These are phyloP conservation scores for Cossypha dichroa DNA, from an alignment of 2,797 vertebrate species.

Conservation along the genomic window DNA sequence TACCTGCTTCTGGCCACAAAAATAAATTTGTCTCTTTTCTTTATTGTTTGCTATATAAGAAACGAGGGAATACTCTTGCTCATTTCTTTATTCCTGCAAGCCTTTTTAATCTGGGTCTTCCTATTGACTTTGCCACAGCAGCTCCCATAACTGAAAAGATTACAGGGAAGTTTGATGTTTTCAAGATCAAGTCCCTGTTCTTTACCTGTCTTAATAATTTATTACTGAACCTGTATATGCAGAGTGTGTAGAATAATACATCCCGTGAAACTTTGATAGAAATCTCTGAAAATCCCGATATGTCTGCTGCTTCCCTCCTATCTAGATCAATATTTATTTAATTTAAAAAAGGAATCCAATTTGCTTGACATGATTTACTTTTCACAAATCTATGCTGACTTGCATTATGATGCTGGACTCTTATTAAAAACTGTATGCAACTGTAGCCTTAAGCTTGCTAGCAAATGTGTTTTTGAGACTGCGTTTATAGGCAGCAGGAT, in stretches of 20 bases:
- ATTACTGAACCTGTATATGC: background rate
- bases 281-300: constrained; percentile 48
- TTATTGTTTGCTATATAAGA: background rate
- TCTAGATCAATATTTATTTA: constrained; percentile 72
- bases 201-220: constrained; percentile 47
- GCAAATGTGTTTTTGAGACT: background rate
- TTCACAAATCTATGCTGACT: constrained; percentile 57
- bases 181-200: constrained; percentile 6
- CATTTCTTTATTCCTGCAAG: background rate
- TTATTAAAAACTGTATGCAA: constrained; percentile 49
- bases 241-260: constrained; percentile 44
- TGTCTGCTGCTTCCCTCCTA: constrained; percentile 37
- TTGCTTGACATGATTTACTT: constrained; percentile 66
- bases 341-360: constrained; percentile 71
- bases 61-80: background rate
- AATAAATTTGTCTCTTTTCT: background rate
- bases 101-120: background rate
- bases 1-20: background rate
- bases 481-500: background rate
- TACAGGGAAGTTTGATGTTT: background rate
- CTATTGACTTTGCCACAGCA: background rate
- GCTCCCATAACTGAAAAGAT: background rate
- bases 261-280: constrained; percentile 40
- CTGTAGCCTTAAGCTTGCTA: background rate
- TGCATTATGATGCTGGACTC: constrained; percentile 29